phyloP scores from a whole-genome alignment of 1,140 invertebrate genomes.

The Asbolus verrucosus region DNA sequence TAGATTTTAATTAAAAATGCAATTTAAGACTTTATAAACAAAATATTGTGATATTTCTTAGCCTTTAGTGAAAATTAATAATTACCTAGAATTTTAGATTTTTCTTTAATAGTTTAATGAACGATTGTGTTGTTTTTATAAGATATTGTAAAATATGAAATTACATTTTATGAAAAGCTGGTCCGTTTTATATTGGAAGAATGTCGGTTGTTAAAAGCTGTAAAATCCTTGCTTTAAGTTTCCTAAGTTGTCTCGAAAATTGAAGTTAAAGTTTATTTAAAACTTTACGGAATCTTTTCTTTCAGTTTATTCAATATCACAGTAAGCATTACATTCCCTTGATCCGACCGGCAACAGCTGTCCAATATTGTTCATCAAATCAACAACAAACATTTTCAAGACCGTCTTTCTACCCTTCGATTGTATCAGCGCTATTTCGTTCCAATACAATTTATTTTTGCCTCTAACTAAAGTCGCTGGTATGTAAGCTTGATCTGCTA shows the following conservation, averaged over 20 bases:
- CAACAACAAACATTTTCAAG: constrained; percentile 57
- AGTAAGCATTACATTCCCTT: constrained; percentile 59
- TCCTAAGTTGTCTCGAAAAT: neutral
- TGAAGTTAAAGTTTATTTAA: neutral
- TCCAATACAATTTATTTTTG: constrained; percentile 58
- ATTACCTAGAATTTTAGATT: too few species aligned
- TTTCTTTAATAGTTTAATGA: too few species aligned
- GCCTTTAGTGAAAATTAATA: too few species aligned
- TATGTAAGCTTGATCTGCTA: constrained; percentile 58
- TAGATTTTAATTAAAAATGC: constrained; percentile 12
- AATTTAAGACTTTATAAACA: too few species aligned
- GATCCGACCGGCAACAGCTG: constrained; percentile 56
- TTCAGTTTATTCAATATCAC: constrained; percentile 37
- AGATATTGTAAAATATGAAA: too few species aligned
- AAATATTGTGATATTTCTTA: too few species aligned
- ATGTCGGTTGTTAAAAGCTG: neutral
- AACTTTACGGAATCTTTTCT: too few species aligned
- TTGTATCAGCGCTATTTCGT: constrained; percentile 57
- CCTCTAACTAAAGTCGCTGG: constrained; percentile 55
- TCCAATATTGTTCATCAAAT: constrained; percentile 59
- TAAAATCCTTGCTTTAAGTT: neutral
- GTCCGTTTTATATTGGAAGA: neutral
- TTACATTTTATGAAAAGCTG: neutral
- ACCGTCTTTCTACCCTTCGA: constrained; percentile 25
- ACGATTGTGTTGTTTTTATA: too few species aligned